Conservation (phyloP, 2,888 invertebrate genomes). For the Andrena fulva region DNA sequence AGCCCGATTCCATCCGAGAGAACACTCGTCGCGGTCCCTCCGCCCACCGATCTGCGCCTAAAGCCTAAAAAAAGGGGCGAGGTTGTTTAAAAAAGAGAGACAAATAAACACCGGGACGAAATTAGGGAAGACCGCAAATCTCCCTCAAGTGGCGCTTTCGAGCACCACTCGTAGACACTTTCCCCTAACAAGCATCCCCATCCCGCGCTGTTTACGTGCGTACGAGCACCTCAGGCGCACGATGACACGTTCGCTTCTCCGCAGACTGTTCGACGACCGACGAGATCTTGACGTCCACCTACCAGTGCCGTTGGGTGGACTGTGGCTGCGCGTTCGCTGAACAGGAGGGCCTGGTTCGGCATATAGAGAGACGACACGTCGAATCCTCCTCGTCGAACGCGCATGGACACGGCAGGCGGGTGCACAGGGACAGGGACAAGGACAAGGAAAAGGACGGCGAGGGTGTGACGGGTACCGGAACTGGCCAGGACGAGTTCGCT, state of each 20-base stretch:
- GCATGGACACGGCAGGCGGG: conserved; percentile 76
- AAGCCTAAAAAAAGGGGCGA: neutral
- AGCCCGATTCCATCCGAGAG: no score
- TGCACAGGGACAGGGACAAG: conserved; percentile 75
- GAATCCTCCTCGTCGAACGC: conserved; percentile 85
- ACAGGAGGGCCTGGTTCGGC: conserved; percentile 92
- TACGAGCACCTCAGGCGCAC: neutral
- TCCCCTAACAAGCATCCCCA: conserved; percentile 11
- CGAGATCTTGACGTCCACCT: conserved; percentile 74
- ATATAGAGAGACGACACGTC: conserved; percentile 95
- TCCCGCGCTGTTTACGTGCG: conserved; percentile 22
- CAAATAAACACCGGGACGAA: conserved; percentile 13
- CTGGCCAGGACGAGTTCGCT: conserved; percentile 90
- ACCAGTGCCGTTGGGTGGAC: conserved; percentile 93
- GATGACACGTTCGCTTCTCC: conserved; percentile 29
- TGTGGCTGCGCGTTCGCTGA: conserved; percentile 93
- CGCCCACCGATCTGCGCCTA: neutral
- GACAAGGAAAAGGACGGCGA: conserved; percentile 65
- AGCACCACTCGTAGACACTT: conserved; percentile 14
- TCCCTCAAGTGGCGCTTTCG: conserved; percentile 6
- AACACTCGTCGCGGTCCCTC: no score
- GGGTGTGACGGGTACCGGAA: conserved; percentile 6
- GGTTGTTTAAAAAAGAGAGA: neutral
- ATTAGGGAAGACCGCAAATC: conserved; percentile 6
- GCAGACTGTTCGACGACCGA: conserved; percentile 72